Conservation (phyloP, 2,888 invertebrate genomes). For the Onthophagus sagittarius region DNA sequence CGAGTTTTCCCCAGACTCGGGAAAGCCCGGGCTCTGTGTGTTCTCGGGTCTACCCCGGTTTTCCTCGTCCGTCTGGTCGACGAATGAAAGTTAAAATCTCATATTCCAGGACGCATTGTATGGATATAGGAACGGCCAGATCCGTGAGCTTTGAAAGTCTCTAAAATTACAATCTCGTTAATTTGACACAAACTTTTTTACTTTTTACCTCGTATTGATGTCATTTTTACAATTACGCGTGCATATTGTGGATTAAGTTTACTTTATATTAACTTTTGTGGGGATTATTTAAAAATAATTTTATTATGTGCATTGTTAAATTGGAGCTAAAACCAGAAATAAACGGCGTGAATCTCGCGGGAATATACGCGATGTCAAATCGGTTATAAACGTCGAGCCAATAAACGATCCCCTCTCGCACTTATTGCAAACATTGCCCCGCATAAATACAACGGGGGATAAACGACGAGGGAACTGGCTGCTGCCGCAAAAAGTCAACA, state of each 20-base stretch:
- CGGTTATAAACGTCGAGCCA: background rate
- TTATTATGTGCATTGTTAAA: background rate
- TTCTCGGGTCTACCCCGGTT: background rate
- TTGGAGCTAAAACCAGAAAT: background rate
- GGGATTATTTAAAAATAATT: no score
- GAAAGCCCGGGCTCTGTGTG: background rate
- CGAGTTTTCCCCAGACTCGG: constrained; percentile 1
- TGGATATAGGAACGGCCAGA: background rate
- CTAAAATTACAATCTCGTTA: background rate
- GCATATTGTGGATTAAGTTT: no score
- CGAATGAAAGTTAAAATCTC: background rate
- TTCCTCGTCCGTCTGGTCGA: background rate
- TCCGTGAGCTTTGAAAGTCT: background rate
- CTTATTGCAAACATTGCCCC: constrained; percentile 11
- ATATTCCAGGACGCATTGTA: background rate
- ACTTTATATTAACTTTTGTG: background rate
- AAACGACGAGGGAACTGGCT: background rate
- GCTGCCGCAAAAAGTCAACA: constrained; percentile 17
- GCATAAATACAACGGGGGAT: background rate
- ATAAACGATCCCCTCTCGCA: constrained; percentile 3
- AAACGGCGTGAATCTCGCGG: background rate
- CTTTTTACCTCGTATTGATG: no score
- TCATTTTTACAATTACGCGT: no score
- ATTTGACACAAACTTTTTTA: background rate
- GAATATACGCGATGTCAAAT: background rate